Base-by-base conservation (phyloP, 2,113 vertebrate genomes). In the Mastomys natalensis region DNA sequence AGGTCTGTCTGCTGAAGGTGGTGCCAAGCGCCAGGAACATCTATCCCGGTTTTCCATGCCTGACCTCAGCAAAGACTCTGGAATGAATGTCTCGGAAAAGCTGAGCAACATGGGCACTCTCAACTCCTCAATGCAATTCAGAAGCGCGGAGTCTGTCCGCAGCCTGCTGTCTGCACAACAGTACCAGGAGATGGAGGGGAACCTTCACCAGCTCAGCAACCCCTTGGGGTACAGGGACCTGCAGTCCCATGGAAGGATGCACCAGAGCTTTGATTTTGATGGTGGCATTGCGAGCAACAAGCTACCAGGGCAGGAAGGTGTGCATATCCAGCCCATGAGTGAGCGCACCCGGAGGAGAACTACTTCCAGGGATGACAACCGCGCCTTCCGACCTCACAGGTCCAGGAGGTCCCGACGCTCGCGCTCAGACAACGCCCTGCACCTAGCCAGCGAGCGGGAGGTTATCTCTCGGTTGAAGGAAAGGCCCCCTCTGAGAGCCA, bases 31-130 rank as follows among this genome's bases (percentile, higher is more conserved):
- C 64, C 99, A 99, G 98, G 99, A 99, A 98, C 99, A 99, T 89
- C 99, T 99, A 48, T 99, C 99, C 80, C 99, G 99, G 31, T 99
- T 99, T 97, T 99, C 99, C 31, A 99, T 99, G 99, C 99, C 99
- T 0, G 99, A 99, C 98, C 98, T 99, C 96, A 99, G 99, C 99
- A 99, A 99, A 98, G 99, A 99, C 98, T 99, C 99, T 0, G 99
- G 99, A 62, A 99, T 99, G 99, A 99, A 99, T 0, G 96, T 99
- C 94, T 99, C 99, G 0, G 99, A 99, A 98, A 99, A 99, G 97
- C 94, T 99, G 97, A 99, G 99, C 98, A 99, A 99, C 98, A 99
- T 99, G 99, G 99, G 99, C 70, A 99, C 99, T 0, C 99, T 99
- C 1, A 99, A 99, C 97, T 99, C 99, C 8, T 99, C 99, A 2